Evolutionary conservation across 1,140 invertebrate genomes (phyloP).

Genomic region (Onthophagus taurus): DNA sequence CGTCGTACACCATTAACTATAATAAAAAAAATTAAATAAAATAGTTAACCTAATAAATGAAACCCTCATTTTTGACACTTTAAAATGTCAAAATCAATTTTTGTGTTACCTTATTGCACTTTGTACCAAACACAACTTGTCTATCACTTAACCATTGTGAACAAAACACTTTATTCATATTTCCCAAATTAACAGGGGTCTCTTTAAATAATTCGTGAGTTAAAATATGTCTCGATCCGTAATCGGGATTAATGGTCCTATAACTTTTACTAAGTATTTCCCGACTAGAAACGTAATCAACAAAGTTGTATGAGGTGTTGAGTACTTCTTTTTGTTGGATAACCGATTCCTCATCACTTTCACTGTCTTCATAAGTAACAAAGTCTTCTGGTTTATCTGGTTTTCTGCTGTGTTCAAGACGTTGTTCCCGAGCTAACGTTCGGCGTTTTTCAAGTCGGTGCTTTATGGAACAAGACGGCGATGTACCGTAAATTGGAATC

Average conservation of each 20-base stretch:
- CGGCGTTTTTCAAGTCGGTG: slow-evolving; percentile 63
- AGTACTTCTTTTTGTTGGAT: slow-evolving; percentile 60
- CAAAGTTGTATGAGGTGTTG: slow-evolving; percentile 74
- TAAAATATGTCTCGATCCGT: slow-evolving; percentile 75
- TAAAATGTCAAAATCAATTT: slow-evolving; percentile 1
- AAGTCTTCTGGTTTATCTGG: slow-evolving; percentile 83
- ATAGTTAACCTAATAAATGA: not conserved
- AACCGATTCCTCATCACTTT: slow-evolving; percentile 69
- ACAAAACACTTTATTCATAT: slow-evolving; percentile 94
- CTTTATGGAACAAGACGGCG: slow-evolving; percentile 60
- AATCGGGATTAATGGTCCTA: slow-evolving; percentile 62
- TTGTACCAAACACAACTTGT: slow-evolving; percentile 92
- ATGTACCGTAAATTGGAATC: slow-evolving; percentile 50
- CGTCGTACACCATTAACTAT: slow-evolving; percentile 75
- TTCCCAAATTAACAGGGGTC: slow-evolving; percentile 68
- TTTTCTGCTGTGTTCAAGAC: slow-evolving; percentile 59
- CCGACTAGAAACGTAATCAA: slow-evolving; percentile 69
- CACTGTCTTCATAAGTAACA: slow-evolving; percentile 76
- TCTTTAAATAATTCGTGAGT: slow-evolving; percentile 83
- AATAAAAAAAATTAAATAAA: slow-evolving; percentile 21
- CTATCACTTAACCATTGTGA: slow-evolving; percentile 91
- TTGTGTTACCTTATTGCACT: slow-evolving; percentile 81
- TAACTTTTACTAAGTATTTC: slow-evolving; percentile 61
- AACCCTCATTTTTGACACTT: too few species aligned
- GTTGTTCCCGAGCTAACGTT: slow-evolving; percentile 51